These are phyloP conservation scores for Sinonovacula constricta DNA, from an alignment of 1,140 invertebrate genomes.

Conservation along the genomic window DNA sequence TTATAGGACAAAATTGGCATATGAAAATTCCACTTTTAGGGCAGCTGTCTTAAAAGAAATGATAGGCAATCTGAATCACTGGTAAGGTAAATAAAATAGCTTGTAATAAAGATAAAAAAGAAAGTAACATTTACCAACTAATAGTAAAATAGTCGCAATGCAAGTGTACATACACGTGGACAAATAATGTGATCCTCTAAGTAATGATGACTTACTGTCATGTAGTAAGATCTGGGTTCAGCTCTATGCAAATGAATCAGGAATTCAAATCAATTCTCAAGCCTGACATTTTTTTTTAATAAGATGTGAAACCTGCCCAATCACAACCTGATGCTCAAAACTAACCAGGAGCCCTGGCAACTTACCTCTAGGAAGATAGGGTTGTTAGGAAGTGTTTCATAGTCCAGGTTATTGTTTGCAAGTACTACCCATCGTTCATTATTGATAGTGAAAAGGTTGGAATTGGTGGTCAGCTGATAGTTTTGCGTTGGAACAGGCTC, in stretches of 20 bases:
- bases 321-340: background rate
- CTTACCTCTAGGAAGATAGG: slow-evolving; percentile 39
- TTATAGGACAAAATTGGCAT: background rate
- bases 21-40: too few relatives aligned
- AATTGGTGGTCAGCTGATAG: slow-evolving; percentile 26
- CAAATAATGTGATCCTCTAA: too few relatives aligned
- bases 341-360: background rate
- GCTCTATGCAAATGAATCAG: too few relatives aligned
- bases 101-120: too few relatives aligned
- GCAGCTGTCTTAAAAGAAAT: too few relatives aligned
- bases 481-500: slow-evolving; percentile 49
- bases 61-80: too few relatives aligned
- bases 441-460: slow-evolving; percentile 50
- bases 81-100: too few relatives aligned
- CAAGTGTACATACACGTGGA: too few relatives aligned
- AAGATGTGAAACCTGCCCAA: background rate
- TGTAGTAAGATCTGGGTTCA: too few relatives aligned
- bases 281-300: background rate
- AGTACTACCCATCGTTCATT: slow-evolving; percentile 54
- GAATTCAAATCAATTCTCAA: background rate
- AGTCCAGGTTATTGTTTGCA: slow-evolving; percentile 54
- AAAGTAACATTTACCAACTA: too few relatives aligned
- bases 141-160: too few relatives aligned
- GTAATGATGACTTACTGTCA: too few relatives aligned
- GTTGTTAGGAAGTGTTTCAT: slow-evolving; percentile 18